A percentile compares a stretch with the other conserved stretches of the same genome.
Conservation (phyloP, 2,888 invertebrate species). For the Lasioglossum marginatum region DNA sequence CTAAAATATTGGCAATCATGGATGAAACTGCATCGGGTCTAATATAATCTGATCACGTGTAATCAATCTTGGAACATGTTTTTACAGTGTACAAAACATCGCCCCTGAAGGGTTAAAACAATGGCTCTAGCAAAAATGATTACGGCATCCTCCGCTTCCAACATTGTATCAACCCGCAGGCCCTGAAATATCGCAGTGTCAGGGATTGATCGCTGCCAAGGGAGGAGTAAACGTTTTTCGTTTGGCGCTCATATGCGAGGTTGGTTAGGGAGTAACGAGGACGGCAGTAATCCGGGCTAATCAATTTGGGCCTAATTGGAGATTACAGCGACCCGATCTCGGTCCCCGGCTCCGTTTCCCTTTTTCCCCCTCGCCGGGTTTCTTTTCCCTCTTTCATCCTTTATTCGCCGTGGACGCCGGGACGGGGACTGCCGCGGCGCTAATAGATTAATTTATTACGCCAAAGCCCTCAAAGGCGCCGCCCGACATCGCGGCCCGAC, state of each 20-base stretch:
- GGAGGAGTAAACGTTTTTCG: slow-evolving; percentile 42
- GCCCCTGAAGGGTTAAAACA: not conserved
- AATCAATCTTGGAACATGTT: not conserved
- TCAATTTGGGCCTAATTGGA: slow-evolving; percentile 83
- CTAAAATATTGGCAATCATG: not conserved
- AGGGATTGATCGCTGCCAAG: slow-evolving; percentile 4
- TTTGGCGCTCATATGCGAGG: slow-evolving; percentile 35
- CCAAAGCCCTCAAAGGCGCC: slow-evolving; percentile 82
- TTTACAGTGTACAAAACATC: not conserved
- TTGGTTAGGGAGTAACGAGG: slow-evolving; percentile 49
- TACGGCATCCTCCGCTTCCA: not conserved
- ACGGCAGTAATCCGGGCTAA: slow-evolving; percentile 80
- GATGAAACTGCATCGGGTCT: not conserved
- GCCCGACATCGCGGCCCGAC: slow-evolving; percentile 72
- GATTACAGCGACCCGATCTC: slow-evolving; percentile 77
- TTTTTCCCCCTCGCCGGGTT: not conserved
- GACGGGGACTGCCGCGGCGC: slow-evolving; percentile 72
- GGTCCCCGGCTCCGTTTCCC: slow-evolving; percentile 43
- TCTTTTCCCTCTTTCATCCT: slow-evolving; percentile 46
- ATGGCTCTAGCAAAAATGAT: not conserved
- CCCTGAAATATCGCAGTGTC: slow-evolving; percentile 8
- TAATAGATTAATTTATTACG: slow-evolving; percentile 84
- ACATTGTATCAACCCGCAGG: slow-evolving; percentile 12
- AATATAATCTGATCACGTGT: not conserved
- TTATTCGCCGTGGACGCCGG: slow-evolving; percentile 32